Evolutionary conservation across 2,113 vertebrate species (phyloP), one percentile per base, ranked within the genome.

Genomic region (Hydrochoerus hydrochaeris): DNA sequence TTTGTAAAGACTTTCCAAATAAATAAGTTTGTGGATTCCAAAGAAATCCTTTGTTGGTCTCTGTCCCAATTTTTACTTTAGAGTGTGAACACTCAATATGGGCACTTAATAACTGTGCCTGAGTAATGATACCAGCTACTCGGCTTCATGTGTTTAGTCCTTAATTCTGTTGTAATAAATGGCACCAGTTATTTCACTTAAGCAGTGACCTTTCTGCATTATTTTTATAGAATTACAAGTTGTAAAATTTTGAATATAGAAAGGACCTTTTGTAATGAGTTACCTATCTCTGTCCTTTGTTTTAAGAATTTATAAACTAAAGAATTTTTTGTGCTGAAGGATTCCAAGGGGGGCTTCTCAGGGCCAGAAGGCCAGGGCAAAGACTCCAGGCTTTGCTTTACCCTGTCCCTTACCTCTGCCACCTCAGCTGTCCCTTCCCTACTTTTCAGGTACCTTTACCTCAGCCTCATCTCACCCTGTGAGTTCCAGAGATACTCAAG

Each of bases 61-160:
- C 22, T 89, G 78, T 94, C 94, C 94, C 92, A 67, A 28, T 94
- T 96, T 96, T 95, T 41, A 78, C 60, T 80, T 93, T 49, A 94
- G 67, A 67, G 49, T 91, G 7, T 49, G 75, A 93, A 44, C 87
- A 46, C 46, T 91, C 73, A 46, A 0, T 85, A 44, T 6, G 78
- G 92, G 24, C 24, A 26, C 84, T 87, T 90, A 32, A 1, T 80
- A 44, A 41, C 81, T 5, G 32, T 24, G 63, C 32, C 7, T 92
- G 92, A 90, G 22, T 92, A 69, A 94, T 95, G 75, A 81, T 9
- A 11, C 73, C 67, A 52, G 78, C 84, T 22, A 24, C 35, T 82
- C 65, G 0, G 0, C 83, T 35, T 67, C 52, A 2, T 20, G 26
- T 60, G 41, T 67, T 49, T 12, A 32, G 46, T 87, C 46, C 90